phyloP scores from a whole-genome alignment of 2,888 invertebrate species.

The Junonia oenone region DNA sequence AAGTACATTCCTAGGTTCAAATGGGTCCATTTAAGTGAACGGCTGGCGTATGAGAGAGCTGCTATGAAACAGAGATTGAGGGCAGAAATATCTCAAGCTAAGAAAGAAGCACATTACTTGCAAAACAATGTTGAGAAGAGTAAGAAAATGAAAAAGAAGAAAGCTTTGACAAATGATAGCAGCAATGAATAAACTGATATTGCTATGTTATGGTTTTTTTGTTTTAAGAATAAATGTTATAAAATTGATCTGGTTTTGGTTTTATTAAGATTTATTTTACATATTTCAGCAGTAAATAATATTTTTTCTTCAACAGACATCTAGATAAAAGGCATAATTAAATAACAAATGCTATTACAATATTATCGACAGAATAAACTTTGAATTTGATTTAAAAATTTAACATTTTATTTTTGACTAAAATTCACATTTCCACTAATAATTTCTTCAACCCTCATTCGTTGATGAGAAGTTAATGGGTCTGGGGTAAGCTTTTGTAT shows the following conservation, averaged over 20 bases:
- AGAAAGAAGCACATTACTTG: conserved; percentile 93
- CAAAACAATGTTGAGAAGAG: conserved; percentile 90
- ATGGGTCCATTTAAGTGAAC: conserved; percentile 96
- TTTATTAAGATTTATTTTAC: no score
- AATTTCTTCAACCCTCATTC: conserved; percentile 69
- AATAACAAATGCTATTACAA: no score
- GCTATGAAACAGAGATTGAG: conserved; percentile 91
- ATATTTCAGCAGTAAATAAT: no score
- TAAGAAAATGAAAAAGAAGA: conserved; percentile 81
- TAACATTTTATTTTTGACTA: conserved; percentile 42
- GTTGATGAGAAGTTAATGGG: conserved; percentile 53
- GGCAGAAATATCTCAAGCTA: conserved; percentile 93
- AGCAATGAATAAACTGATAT: conserved; percentile 25
- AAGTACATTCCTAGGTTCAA: conserved; percentile 97
- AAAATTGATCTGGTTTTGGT: neutral
- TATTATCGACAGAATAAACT: no score
- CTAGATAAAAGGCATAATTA: no score
- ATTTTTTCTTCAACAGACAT: no score
- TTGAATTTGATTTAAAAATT: no score
- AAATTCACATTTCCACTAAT: conserved; percentile 59
- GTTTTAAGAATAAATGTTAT: neutral
- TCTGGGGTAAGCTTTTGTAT: conserved; percentile 65
- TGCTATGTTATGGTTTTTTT: neutral
- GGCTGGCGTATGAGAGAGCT: conserved; percentile 94
- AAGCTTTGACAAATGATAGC: conserved; percentile 32